Conservation (phyloP, 2,113 vertebrate genomes). For the Pterocles gutturalis region DNA sequence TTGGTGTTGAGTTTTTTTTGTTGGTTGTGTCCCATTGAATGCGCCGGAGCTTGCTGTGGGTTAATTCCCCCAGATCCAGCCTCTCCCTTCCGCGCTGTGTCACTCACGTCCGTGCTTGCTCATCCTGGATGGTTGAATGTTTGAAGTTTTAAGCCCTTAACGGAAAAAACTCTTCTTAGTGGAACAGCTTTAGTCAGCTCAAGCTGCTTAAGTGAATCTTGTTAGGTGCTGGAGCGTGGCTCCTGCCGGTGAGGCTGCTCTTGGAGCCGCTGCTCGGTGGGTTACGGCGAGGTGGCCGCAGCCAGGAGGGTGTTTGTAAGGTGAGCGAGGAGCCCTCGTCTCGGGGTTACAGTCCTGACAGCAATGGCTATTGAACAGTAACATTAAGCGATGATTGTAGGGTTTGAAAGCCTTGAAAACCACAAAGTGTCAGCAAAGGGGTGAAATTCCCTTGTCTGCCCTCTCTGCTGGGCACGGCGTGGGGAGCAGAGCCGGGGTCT, state of each 20-base stretch:
- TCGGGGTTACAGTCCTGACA: neutral
- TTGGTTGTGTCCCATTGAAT: neutral
- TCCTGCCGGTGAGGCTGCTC: neutral
- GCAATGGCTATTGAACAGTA: neutral
- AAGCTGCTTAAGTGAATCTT: conserved; percentile 58
- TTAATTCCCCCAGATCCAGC: neutral
- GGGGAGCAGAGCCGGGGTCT: neutral
- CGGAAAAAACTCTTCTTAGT: neutral
- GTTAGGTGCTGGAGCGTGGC: conserved; percentile 19
- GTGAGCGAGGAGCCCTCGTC: neutral
- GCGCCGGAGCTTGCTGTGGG: neutral
- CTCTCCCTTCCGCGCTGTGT: neutral
- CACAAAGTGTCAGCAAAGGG: neutral
- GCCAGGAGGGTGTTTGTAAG: neutral
- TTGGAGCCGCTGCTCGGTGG: neutral
- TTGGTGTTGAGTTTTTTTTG: neutral
- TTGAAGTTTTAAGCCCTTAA: conserved; percentile 30
- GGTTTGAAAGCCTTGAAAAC: neutral
- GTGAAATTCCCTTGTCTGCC: neutral
- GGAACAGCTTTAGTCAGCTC: conserved; percentile 58
- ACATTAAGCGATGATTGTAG: neutral
- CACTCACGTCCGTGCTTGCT: neutral
- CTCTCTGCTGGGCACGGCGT: neutral
- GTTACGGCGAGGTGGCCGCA: neutral
- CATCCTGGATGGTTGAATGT: neutral